Evolutionary conservation across 1,140 invertebrate species (phyloP).

Genomic region (Protaetia brevitarsis): DNA sequence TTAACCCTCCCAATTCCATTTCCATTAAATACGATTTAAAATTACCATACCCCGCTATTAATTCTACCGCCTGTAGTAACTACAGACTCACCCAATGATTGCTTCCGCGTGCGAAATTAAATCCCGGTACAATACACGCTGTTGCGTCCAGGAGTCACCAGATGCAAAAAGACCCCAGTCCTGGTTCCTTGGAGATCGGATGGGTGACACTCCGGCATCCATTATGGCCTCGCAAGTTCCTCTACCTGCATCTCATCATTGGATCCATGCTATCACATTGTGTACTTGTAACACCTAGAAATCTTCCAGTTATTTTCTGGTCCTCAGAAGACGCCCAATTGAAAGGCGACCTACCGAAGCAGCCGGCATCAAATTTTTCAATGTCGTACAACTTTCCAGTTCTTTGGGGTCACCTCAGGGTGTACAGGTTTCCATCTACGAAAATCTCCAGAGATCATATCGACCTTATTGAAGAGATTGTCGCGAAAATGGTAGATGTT

Average conservation of each 20-base stretch:
- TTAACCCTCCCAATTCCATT: no score
- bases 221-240: slow-evolving; percentile 85
- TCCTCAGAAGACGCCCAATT: no score
- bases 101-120: slow-evolving; percentile 54
- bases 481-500: slow-evolving; percentile 75
- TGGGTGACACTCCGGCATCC: slow-evolving; percentile 73
- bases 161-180: slow-evolving; percentile 80
- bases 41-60: no score
- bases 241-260: slow-evolving; percentile 78
- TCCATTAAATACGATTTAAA: no score
- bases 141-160: slow-evolving; percentile 74
- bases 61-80: no score
- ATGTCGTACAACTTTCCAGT: slow-evolving; percentile 79
- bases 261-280: slow-evolving; percentile 82
- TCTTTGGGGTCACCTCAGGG: slow-evolving; percentile 66
- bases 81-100: slow-evolving; percentile 77
- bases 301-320: no score
- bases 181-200: slow-evolving; percentile 63
- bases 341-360: slow-evolving; percentile 61
- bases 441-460: slow-evolving; percentile 75
- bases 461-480: slow-evolving; percentile 76
- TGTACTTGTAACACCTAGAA: background rate
- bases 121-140: slow-evolving; percentile 66
- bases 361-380: slow-evolving; percentile 77
- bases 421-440: slow-evolving; percentile 70